phyloP scores from a whole-genome alignment of 2,113 vertebrate genomes.

The Numida meleagris region DNA sequence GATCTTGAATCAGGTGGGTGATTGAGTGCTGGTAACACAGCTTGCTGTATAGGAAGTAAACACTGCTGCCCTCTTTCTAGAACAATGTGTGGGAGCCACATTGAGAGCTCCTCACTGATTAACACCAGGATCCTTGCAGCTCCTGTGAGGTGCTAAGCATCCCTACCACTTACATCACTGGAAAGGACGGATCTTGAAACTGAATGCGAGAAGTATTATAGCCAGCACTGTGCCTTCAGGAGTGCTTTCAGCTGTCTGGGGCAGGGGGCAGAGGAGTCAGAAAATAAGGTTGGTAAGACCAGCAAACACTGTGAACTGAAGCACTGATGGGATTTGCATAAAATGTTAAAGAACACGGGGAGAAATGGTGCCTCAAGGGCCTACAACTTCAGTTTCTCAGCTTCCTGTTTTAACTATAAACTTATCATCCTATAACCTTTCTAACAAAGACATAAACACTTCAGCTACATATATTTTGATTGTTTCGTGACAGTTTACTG shows the following conservation, averaged over 20 bases:
- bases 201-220: not conserved
- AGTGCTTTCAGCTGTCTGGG: conserved; percentile 18
- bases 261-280: not conserved
- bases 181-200: not conserved
- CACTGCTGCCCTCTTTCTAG: not conserved
- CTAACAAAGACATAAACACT: conserved; percentile 84
- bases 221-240: not conserved
- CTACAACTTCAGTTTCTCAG: conserved; percentile 53
- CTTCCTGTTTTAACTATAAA: conserved; percentile 72
- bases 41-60: not conserved
- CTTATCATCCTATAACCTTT: conserved; percentile 82
- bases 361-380: conserved; percentile 45
- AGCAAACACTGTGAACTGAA: conserved; percentile 19
- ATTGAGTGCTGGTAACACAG: fast-evolving
- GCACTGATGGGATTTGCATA: conserved; percentile 7
- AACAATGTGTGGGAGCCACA: not conserved
- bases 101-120: not conserved
- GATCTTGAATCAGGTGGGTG: fast-evolving
- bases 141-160: not conserved
- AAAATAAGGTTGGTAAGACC: conserved; percentile 6
- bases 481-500: conserved; percentile 81
- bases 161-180: not conserved
- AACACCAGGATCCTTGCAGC: not conserved
- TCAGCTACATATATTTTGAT: conserved; percentile 85
- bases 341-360: conserved; percentile 4